These are phyloP conservation scores for Sebastes oblongus DNA, from an alignment of 2,797 vertebrate genomes.

Conservation along the genomic window DNA sequence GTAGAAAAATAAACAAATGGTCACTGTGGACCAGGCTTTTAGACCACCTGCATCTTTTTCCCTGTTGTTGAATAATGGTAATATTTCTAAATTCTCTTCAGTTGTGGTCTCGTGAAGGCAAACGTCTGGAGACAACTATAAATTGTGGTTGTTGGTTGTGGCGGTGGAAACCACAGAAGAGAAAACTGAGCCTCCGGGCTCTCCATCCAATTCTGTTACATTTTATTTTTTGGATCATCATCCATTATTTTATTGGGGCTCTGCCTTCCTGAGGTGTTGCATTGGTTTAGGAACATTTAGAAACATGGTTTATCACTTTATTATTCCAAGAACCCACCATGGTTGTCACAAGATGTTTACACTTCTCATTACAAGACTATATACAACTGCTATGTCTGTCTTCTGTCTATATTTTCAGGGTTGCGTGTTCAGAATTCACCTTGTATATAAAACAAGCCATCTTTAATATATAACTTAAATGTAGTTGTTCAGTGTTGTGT, in stretches of 20 bases:
- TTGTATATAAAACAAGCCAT: constrained; percentile 63
- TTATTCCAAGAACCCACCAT: background rate
- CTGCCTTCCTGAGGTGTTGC: background rate
- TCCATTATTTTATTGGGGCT: background rate
- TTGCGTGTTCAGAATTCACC: constrained; percentile 18
- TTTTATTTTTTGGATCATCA: constrained; percentile 3
- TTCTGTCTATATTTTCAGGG: background rate
- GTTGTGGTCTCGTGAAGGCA: background rate
- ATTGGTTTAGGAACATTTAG: background rate
- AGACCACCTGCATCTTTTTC: constrained; percentile 34
- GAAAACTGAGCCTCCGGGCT: constrained; percentile 9
- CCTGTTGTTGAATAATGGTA: constrained; percentile 18
- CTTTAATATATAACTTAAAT: constrained; percentile 68
- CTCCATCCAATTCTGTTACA: background rate
- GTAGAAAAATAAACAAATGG: constrained; percentile 59
- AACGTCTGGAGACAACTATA: constrained; percentile 9
- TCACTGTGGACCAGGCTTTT: constrained; percentile 53
- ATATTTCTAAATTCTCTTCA: constrained; percentile 5
- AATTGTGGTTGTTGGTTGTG: background rate
- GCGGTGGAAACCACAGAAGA: constrained; percentile 1
- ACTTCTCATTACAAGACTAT: background rate
- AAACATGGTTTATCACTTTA: background rate
- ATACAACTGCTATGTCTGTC: background rate
- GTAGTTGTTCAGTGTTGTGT: constrained; percentile 44
- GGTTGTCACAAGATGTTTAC: background rate